Conservation (phyloP, 1,140 invertebrate genomes). For the Drosophila nigrodunni region DNA sequence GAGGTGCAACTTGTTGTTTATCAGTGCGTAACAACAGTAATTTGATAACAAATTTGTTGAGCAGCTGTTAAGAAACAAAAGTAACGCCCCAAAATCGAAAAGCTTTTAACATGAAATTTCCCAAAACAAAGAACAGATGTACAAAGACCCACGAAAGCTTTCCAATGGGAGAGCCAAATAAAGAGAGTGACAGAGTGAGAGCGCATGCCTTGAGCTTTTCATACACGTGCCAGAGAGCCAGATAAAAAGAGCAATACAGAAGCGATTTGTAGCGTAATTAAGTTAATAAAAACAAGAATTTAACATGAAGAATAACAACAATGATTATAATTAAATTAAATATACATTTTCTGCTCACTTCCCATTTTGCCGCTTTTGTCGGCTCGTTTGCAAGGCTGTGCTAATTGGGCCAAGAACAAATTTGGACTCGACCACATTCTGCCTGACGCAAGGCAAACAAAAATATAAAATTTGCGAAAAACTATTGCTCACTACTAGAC, state of each 20-base stretch:
- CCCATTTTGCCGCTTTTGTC: constrained; percentile 1
- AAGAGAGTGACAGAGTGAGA: constrained; percentile 27
- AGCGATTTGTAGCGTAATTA: constrained; percentile 23
- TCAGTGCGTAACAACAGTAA: not conserved
- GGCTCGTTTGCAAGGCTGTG: constrained; percentile 56
- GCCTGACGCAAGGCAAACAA: constrained; percentile 57
- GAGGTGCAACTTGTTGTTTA: constrained; percentile 17
- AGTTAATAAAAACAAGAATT: constrained; percentile 9
- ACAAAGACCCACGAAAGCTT: constrained; percentile 15
- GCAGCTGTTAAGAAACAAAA: constrained; percentile 19
- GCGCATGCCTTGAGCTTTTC: constrained; percentile 39
- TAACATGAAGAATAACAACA: constrained; percentile 10
- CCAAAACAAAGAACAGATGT: constrained; percentile 79
- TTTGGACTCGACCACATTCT: constrained; percentile 23
- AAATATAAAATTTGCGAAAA: constrained; percentile 62
- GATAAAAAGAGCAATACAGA: constrained; percentile 18
- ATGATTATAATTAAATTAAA: constrained; percentile 23
- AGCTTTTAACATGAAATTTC: constrained; percentile 65
- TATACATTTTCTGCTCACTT: constrained; percentile 1
- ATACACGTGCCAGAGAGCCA: constrained; percentile 54
- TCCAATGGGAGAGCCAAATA: constrained; percentile 3
- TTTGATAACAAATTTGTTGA: not conserved
- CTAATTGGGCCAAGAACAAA: constrained; percentile 75
- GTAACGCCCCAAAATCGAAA: constrained; percentile 16
- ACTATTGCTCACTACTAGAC: constrained; percentile 32